Conservation (phyloP, 1,140 invertebrate genomes). For the Adelges cooleyi region DNA sequence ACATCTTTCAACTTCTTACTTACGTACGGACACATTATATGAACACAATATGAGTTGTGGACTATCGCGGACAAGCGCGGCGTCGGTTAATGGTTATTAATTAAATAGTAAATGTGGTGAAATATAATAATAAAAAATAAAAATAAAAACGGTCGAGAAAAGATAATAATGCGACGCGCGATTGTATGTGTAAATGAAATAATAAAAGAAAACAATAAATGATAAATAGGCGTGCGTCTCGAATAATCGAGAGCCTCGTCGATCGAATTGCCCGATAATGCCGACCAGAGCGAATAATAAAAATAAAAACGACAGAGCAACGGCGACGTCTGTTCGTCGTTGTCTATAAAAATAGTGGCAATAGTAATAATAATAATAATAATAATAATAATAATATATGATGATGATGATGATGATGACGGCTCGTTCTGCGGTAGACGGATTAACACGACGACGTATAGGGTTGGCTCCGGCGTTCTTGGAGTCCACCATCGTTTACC, state of each 20-base stretch:
- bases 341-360: too few species aligned
- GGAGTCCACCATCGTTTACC: not conserved
- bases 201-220: not conserved
- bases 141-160: not conserved
- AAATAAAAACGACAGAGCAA: slow-evolving; percentile 2
- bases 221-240: not conserved
- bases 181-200: not conserved
- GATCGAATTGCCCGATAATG: slow-evolving; percentile 10
- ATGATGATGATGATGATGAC: too few species aligned
- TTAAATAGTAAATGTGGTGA: not conserved
- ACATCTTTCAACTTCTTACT: too few species aligned
- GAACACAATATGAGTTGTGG: too few species aligned
- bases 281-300: not conserved
- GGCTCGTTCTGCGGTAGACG: too few species aligned
- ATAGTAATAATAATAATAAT: too few species aligned
- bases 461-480: slow-evolving; percentile 9
- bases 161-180: too few species aligned
- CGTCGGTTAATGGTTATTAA: slow-evolving; percentile 17
- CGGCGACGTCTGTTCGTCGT: not conserved
- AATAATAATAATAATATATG: too few species aligned
- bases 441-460: too few species aligned
- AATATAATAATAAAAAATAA: not conserved
- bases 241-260: not conserved
- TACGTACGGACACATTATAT: too few species aligned
- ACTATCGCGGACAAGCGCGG: too few species aligned